Percentiles rank a stretch among this genome's conserved stretches.
These are phyloP conservation scores for Conomelus anceps DNA, from an alignment of 2,888 invertebrate species.

Conservation along the genomic window DNA sequence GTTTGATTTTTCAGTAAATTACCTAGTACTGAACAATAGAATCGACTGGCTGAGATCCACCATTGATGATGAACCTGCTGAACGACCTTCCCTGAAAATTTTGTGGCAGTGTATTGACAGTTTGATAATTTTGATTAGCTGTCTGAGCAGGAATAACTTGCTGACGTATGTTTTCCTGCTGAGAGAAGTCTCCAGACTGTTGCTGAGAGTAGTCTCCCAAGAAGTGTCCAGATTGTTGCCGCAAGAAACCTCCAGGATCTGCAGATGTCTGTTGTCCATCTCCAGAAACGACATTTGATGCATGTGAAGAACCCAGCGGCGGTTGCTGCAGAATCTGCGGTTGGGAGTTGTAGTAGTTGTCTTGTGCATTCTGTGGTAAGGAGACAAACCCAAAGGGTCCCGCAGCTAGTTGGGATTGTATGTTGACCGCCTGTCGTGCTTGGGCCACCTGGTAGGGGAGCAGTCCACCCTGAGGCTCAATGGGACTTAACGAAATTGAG, in stretches of 20 bases:
- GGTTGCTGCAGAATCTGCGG: conserved; percentile 6
- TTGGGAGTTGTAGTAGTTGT: not conserved
- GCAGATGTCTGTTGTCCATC: not conserved
- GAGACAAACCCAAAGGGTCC: too few relatives aligned
- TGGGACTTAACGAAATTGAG: conserved; percentile 29
- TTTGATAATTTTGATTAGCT: not conserved
- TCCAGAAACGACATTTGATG: too few relatives aligned
- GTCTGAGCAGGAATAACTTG: not conserved
- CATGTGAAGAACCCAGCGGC: too few relatives aligned
- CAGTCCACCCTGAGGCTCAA: conserved; percentile 7
- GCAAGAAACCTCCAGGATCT: not conserved
- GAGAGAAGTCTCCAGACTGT: not conserved
- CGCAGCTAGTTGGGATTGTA: not conserved
- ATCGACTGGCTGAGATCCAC: conserved; percentile 13
- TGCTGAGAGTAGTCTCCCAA: not conserved
- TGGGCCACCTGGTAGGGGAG: not conserved
- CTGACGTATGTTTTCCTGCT: not conserved
- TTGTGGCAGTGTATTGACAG: not conserved
- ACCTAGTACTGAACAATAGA: conserved; percentile 22
- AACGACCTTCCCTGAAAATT: conserved; percentile 18
- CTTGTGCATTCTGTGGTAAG: not conserved
- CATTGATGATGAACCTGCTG: conserved; percentile 20
- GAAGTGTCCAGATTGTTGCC: not conserved
- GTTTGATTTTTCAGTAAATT: not conserved
- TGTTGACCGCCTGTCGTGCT: not conserved